Evolutionary conservation across 2,888 invertebrate species (phyloP).

Genomic region (Synergus gifuensis): DNA sequence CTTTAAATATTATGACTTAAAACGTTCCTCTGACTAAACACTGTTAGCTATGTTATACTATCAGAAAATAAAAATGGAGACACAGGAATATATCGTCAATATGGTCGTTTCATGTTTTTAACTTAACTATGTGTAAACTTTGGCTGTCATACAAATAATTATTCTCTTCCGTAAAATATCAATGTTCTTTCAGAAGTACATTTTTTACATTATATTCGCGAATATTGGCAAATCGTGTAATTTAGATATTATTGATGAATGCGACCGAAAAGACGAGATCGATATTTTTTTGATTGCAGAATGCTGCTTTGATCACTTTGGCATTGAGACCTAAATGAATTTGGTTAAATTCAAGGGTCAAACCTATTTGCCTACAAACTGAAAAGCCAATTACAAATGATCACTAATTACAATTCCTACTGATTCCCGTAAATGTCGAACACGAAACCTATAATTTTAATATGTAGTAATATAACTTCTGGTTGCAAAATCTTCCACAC

Average conservation of each 20-base stretch:
- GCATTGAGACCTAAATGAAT: not conserved
- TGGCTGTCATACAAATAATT: no score
- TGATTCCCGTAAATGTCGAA: not conserved
- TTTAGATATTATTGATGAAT: no score
- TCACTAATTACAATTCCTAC: not conserved
- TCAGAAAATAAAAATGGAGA: not conserved
- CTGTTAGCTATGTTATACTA: not conserved
- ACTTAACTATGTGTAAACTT: no score
- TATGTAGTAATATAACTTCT: no score
- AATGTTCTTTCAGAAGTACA: no score
- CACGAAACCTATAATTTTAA: not conserved
- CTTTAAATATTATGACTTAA: not conserved
- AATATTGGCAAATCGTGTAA: no score
- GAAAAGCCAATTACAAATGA: not conserved
- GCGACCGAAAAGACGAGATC: no score
- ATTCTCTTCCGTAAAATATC: no score
- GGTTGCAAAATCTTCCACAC: no score
- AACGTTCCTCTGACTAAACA: not conserved
- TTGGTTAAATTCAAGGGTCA: not conserved
- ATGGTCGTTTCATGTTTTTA: no score
- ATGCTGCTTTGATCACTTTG: not conserved
- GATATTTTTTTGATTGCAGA: not conserved
- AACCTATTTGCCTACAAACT: not conserved
- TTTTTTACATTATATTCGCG: no score
- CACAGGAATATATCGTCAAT: no score